Evolutionary conservation across 2,797 vertebrate species (phyloP), one percentile per base, ranked within the genome.

Genomic region (Coregonus suidteri): DNA sequence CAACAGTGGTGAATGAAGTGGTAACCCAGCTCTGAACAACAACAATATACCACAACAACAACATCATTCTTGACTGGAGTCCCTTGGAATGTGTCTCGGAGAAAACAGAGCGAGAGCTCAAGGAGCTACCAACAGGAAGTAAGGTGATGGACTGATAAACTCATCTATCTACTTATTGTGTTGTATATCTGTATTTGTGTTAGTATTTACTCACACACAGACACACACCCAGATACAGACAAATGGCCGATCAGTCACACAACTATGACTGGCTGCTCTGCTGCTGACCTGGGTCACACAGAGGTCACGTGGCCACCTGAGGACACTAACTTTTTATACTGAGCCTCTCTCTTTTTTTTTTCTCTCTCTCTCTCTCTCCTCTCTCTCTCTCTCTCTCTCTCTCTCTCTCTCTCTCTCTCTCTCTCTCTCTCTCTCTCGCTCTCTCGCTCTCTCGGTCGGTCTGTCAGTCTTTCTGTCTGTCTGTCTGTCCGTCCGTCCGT

Each of bases 1-100:
- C 89, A 88, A 90, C 87, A 88, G 85, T 85, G 82, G 81, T 79
- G 59, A 74, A 66, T 14, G 75, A 90, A 85, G 86, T 75, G 87
- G 86, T 89, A 91, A 91, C 86, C 88, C 83, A 31, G 81, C 84
- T 78, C 83, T 83, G 25, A 25, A 25, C 25, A 25, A 25, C 25
- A 25, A 25, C 25, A 25, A 25, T 25, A 25, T 0, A 25, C 25
- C 25, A 25, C 0, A 25, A 82, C 83, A 75, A 83, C 79, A 81
- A 74, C 78, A 75, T 86, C 84, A 84, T 84, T 81, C 88, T 83
- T 87, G 85, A 86, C 89, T 16, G 20, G 54, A 37, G 70, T 71
- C 74, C 89, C 86, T 71, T 86, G 35, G 62, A 87, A 89, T 83
- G 76, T 79, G 6, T 37, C 31, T 74, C 70, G 4, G 41, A 54